A percentile compares a stretch with the other conserved stretches of the same genome.
These are phyloP conservation scores for Microhierax caerulescens DNA, from an alignment of 2,797 vertebrate species.

Conservation along the genomic window DNA sequence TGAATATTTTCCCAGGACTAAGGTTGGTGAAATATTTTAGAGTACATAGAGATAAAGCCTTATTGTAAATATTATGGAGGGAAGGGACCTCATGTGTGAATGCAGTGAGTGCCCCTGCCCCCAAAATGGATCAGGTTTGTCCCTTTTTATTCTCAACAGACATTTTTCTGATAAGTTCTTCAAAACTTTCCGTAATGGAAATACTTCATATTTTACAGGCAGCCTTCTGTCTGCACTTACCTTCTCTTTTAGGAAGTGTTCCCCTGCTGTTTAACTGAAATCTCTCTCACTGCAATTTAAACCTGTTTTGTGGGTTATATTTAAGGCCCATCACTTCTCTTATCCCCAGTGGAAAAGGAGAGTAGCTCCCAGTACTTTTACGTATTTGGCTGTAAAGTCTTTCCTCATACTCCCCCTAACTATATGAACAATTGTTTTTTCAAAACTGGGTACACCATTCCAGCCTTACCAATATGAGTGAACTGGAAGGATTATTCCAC, in stretches of 20 bases:
- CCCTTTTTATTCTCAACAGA: not conserved
- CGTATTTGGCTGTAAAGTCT: not conserved
- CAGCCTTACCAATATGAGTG: not conserved
- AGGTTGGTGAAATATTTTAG: not conserved
- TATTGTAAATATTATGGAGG: not conserved
- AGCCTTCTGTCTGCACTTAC: not conserved
- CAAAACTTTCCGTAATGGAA: not conserved
- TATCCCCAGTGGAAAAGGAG: not conserved
- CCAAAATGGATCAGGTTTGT: not conserved
- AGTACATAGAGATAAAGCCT: not conserved
- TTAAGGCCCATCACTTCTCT: not conserved
- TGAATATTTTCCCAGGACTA: not conserved
- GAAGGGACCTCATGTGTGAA: not conserved
- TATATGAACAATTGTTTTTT: not conserved
- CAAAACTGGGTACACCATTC: rapidly evolving
- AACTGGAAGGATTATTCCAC: not conserved
- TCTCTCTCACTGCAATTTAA: not conserved
- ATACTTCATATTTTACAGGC: not conserved
- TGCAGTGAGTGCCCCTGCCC: not conserved
- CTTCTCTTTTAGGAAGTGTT: not conserved
- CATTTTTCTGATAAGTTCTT: not conserved
- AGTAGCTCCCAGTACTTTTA: not conserved
- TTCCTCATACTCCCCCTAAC: not conserved
- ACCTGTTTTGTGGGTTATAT: not conserved
- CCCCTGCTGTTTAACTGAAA: not conserved